phyloP scores from a whole-genome alignment of 2,797 vertebrate species.

The Enteromius viviparus region DNA sequence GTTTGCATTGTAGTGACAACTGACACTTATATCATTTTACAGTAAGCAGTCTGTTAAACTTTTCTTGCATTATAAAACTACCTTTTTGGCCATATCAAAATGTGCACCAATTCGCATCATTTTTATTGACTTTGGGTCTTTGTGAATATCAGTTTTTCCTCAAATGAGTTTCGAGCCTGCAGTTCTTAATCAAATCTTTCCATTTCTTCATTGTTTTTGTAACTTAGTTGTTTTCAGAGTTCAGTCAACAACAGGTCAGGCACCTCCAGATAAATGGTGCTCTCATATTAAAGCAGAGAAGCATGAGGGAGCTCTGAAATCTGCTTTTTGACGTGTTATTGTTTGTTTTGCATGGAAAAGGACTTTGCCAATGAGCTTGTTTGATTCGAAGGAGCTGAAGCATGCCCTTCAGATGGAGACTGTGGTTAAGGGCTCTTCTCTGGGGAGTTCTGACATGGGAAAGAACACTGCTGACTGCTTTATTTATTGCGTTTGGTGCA shows the following conservation, averaged over 20 bases:
- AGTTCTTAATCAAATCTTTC: not conserved
- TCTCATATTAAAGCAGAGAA: not conserved
- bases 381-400: constrained; percentile 12
- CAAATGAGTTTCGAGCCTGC: not conserved
- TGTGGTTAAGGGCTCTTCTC: constrained; percentile 28
- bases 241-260: not conserved
- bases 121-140: not conserved
- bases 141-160: not conserved
- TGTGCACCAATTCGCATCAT: not conserved
- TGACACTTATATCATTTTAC: not conserved
- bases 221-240: not conserved
- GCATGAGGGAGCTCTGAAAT: not conserved
- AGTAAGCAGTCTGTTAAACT: not conserved
- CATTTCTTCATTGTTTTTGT: not conserved
- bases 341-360: constrained; percentile 10
- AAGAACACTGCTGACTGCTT: not conserved
- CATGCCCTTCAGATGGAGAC: constrained; percentile 1
- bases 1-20: not conserved
- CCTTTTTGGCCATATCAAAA: not conserved
- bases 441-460: constrained; percentile 1
- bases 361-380: not conserved
- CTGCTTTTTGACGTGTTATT: not conserved
- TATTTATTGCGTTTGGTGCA: not conserved
- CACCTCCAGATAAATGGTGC: not conserved
- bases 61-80: not conserved